Evolutionary conservation across 1,140 invertebrate genomes (phyloP).

Genomic region (Probaryconus sp.): DNA sequence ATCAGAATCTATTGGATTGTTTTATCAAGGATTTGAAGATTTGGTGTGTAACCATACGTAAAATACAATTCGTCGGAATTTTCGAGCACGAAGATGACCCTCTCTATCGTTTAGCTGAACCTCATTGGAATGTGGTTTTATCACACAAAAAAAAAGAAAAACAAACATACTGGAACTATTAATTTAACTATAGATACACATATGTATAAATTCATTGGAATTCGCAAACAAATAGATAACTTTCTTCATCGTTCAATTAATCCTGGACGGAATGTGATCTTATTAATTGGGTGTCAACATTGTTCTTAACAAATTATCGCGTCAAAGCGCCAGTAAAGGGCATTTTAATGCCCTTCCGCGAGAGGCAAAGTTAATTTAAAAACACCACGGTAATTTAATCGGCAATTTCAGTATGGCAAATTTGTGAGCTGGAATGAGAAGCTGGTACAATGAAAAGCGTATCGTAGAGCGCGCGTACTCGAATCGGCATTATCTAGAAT

Average conservation of each 20-base stretch:
- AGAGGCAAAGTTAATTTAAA: neutral
- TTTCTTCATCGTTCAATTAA: constrained; percentile 7
- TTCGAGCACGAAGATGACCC: too few relatives aligned
- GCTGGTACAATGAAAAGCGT: too few relatives aligned
- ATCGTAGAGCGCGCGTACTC: constrained; percentile 7
- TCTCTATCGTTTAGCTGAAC: too few relatives aligned
- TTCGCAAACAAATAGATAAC: constrained; percentile 13
- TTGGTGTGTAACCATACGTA: too few relatives aligned
- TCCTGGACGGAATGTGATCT: constrained; percentile 27
- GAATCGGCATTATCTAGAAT: constrained; percentile 52
- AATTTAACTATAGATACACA: too few relatives aligned
- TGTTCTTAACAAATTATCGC: constrained; percentile 44
- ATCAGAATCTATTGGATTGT: constrained; percentile 28
- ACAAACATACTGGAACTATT: too few relatives aligned
- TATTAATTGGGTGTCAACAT: constrained; percentile 42
- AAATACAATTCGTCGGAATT: constrained; percentile 24
- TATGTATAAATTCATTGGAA: constrained; percentile 21
- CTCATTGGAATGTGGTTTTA: too few relatives aligned
- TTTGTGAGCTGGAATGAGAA: constrained; percentile 48
- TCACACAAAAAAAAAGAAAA: too few relatives aligned
- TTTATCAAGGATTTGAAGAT: neutral
- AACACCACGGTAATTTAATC: constrained; percentile 21
- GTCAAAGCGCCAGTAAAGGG: constrained; percentile 8
- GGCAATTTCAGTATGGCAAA: constrained; percentile 49
- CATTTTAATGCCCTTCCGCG: neutral